Percentiles rank a stretch among this genome's conserved stretches.
These are phyloP conservation scores for Neogobius melanostomus DNA, from an alignment of 2,113 vertebrate genomes.

Conservation along the genomic window DNA sequence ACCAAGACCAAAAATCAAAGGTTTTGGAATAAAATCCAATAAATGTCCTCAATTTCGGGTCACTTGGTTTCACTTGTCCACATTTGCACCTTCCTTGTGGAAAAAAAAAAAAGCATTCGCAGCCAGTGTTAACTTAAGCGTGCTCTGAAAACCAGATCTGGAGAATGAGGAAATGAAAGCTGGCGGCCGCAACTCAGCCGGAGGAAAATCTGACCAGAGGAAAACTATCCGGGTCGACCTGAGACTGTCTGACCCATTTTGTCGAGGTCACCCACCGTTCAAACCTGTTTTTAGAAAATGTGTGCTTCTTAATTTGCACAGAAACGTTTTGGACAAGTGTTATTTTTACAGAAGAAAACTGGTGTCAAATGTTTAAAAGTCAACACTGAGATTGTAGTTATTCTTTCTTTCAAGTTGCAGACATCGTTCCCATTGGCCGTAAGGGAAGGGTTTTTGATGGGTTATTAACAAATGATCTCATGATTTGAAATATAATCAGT, in stretches of 20 bases:
- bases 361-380: no score
- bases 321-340: no score
- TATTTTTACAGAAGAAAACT: no score
- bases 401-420: no score
- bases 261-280: neutral
- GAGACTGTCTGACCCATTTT: constrained; percentile 1
- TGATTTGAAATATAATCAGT: no score
- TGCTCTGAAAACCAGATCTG: constrained; percentile 47
- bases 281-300: neutral
- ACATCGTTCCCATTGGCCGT: no score
- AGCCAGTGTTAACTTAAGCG: constrained; percentile 59
- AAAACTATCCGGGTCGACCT: constrained; percentile 29
- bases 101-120: constrained; percentile 11
- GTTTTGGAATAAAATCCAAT: neutral
- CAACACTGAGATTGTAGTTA: no score
- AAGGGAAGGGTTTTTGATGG: no score
- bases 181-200: constrained; percentile 37
- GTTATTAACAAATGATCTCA: no score
- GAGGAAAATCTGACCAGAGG: constrained; percentile 55
- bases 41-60: constrained; percentile 49
- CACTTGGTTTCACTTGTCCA: constrained; percentile 16
- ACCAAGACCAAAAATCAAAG: no score
- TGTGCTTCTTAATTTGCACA: no score
- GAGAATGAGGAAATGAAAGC: constrained; percentile 57
- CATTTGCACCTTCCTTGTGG: constrained; percentile 11